Conservation (phyloP, 2,113 vertebrate species). For the Nothobranchius furzeri region DNA sequence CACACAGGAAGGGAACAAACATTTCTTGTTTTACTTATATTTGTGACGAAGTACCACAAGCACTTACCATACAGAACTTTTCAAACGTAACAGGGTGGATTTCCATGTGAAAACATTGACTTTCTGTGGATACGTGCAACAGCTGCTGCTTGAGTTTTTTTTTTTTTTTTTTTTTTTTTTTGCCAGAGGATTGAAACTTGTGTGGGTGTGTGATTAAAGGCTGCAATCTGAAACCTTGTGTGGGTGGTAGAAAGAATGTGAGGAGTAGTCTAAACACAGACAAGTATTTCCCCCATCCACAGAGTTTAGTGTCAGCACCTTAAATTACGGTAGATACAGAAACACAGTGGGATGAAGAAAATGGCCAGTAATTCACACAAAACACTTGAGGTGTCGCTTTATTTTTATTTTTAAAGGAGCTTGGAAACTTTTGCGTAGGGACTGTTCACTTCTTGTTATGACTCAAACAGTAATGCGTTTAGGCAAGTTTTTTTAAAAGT, state of each 20-base stretch:
- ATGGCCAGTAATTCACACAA: slow-evolving; percentile 20
- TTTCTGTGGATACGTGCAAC: neutral
- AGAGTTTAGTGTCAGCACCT: slow-evolving; percentile 26
- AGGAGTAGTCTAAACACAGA: slow-evolving; percentile 16
- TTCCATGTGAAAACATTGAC: neutral
- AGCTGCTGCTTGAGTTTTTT: neutral
- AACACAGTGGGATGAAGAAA: slow-evolving; percentile 39
- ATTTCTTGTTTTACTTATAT: neutral
- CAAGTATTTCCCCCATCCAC: slow-evolving; percentile 26
- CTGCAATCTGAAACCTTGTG: slow-evolving; percentile 33
- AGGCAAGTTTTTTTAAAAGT: too few relatives aligned
- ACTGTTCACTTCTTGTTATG: slow-evolving; percentile 5
- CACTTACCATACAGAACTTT: neutral
- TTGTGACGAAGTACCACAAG: neutral
- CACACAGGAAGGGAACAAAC: neutral
- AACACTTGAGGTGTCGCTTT: slow-evolving; percentile 31
- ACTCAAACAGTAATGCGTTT: neutral
- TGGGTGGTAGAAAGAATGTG: slow-evolving; percentile 59
- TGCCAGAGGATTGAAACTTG: slow-evolving; percentile 35
- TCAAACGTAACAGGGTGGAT: neutral
- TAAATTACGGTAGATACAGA: slow-evolving; percentile 30
- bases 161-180: neutral
- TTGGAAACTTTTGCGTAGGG: slow-evolving; percentile 12
- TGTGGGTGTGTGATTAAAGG: slow-evolving; percentile 15
- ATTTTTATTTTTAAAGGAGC: slow-evolving; percentile 8